Evolutionary conservation across 2,113 vertebrate species (phyloP).

Genomic region (Pardalotus punctatus): DNA sequence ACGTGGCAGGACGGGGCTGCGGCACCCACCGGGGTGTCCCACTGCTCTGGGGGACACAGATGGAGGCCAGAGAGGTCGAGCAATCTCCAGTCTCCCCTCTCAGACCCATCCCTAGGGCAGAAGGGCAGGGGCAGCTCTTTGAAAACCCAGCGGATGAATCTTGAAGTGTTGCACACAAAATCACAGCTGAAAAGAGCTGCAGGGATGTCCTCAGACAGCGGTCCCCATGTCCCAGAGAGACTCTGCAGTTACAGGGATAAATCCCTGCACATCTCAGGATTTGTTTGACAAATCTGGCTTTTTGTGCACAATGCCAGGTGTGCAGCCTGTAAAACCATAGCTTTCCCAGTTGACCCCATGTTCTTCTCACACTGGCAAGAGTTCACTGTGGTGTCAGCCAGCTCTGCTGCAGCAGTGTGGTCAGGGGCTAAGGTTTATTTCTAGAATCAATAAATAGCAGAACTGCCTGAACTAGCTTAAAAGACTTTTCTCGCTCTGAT

Average conservation of each 20-base stretch:
- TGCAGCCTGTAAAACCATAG: background rate
- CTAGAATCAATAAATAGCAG: background rate
- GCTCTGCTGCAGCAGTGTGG: background rate
- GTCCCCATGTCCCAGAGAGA: accelerated
- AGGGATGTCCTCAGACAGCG: background rate
- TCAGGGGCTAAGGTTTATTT: background rate
- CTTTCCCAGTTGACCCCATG: background rate
- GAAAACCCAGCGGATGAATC: background rate
- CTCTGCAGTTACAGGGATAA: background rate
- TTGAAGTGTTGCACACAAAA: background rate
- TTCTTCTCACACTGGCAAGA: background rate
- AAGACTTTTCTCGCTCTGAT: background rate
- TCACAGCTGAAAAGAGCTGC: background rate
- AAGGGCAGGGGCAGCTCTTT: background rate
- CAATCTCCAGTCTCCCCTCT: background rate
- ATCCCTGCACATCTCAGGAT: background rate
- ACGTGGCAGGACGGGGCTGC: background rate
- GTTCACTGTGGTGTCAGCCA: background rate
- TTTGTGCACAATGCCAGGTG: background rate
- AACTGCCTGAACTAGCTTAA: background rate
- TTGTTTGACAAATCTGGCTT: background rate
- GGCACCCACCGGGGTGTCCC: background rate
- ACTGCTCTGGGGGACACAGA: background rate
- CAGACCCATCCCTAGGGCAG: background rate
- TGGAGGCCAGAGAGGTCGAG: background rate